Conservation (phyloP, 2,888 invertebrate species). For the Eristalinus aeneus region DNA sequence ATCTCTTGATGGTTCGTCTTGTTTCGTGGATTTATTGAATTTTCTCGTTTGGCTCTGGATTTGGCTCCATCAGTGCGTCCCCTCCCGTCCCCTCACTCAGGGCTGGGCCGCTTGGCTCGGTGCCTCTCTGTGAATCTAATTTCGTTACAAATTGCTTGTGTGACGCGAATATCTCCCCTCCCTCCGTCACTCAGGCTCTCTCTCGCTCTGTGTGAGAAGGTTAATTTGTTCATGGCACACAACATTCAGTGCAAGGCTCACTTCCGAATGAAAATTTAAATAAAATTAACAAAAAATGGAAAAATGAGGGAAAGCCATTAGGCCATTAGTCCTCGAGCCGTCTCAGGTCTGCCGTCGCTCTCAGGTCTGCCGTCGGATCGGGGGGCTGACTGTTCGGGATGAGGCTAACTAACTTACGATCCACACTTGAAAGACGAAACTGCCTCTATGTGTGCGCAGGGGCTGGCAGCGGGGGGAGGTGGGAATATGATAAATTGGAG, state of each 20-base stretch:
- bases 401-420: background rate
- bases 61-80: background rate
- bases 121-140: slow-evolving; percentile 30
- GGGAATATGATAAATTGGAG: slow-evolving; percentile 32
- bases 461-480: background rate
- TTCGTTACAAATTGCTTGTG: slow-evolving; percentile 31
- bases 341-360: background rate
- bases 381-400: background rate
- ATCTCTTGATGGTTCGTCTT: slow-evolving; percentile 9
- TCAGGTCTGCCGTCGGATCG: background rate
- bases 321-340: background rate
- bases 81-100: background rate
- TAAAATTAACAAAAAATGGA: slow-evolving; percentile 27
- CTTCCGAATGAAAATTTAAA: slow-evolving; percentile 28
- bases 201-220: slow-evolving; percentile 8
- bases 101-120: background rate
- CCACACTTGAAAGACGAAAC: background rate
- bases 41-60: slow-evolving; percentile 22
- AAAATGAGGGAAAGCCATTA: slow-evolving; percentile 30
- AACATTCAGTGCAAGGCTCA: background rate
- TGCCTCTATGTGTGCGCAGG: background rate
- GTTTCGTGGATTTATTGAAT: slow-evolving; percentile 29
- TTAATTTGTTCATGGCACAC: slow-evolving; percentile 29
- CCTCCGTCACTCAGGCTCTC: background rate
- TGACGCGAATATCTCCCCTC: background rate